phyloP scores from a whole-genome alignment of 2,797 vertebrate species.

The Periophthalmus magnuspinnatus region DNA sequence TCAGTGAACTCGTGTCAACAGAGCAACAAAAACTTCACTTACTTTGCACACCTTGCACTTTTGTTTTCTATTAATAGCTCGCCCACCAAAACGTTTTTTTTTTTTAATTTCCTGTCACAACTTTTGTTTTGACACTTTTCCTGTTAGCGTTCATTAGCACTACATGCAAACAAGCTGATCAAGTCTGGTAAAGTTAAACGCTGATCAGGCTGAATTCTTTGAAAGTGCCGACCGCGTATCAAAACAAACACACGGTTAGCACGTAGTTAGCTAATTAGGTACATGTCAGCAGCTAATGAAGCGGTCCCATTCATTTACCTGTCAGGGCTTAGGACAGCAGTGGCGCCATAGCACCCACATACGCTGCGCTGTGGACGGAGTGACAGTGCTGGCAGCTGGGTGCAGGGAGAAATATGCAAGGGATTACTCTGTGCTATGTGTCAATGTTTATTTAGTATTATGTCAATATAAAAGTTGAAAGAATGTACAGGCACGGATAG shows the following conservation, averaged over 20 bases:
- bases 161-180: slow-evolving; percentile 6
- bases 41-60: too few relatives aligned
- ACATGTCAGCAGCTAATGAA: slow-evolving; percentile 41
- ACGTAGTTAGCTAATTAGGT: slow-evolving; percentile 49
- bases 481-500: not conserved
- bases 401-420: slow-evolving; percentile 41
- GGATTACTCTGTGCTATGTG: slow-evolving; percentile 34
- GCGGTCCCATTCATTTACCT: slow-evolving; percentile 58
- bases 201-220: slow-evolving; percentile 35
- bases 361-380: slow-evolving; percentile 41
- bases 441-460: slow-evolving; percentile 44
- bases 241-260: slow-evolving; percentile 31
- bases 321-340: slow-evolving; percentile 38
- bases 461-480: slow-evolving; percentile 22
- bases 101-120: not conserved
- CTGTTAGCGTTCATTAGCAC: slow-evolving; percentile 9
- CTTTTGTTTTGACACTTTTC: slow-evolving; percentile 1
- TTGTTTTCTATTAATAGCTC: not conserved
- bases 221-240: slow-evolving; percentile 19
- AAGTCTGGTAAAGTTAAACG: slow-evolving; percentile 27
- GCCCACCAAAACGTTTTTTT: not conserved
- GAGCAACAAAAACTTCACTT: not conserved
- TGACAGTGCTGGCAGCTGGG: slow-evolving; percentile 53
- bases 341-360: slow-evolving; percentile 24
- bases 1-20: not conserved